Conservation (phyloP, 2,113 vertebrate genomes). For the Pelmatolapia mariae region DNA sequence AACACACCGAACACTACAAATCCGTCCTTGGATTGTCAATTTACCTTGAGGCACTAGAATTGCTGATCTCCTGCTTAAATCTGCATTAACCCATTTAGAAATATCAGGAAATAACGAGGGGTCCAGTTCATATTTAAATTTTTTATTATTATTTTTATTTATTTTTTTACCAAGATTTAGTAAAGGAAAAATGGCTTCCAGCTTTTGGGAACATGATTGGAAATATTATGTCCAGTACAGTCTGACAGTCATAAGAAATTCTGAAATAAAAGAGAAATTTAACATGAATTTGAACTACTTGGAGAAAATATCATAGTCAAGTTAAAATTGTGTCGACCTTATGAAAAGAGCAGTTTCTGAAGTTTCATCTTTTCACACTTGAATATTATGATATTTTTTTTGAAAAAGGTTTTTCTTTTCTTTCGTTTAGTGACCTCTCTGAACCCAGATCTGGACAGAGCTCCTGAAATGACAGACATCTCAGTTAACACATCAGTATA, state of each 20-base stretch:
- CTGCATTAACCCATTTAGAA: neutral
- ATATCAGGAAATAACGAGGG: rapidly evolving
- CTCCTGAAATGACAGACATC: neutral
- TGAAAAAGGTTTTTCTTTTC: neutral
- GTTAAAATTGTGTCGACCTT: neutral
- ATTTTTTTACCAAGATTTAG: neutral
- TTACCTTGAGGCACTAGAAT: neutral
- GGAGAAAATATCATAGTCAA: neutral
- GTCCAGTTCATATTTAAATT: neutral
- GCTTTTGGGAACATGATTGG: no score
- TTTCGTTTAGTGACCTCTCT: neutral
- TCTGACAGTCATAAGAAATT: neutral
- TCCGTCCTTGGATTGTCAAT: neutral
- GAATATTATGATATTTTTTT: neutral
- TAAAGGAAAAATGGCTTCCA: no score
- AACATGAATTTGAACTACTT: rapidly evolving
- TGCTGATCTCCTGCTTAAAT: neutral
- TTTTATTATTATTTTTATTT: neutral
- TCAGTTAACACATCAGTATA: neutral
- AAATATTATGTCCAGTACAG: no score
- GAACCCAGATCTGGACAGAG: neutral
- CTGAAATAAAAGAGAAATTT: neutral
- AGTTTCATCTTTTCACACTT: neutral
- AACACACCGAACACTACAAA: neutral
- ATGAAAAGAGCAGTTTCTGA: neutral